Evolutionary conservation across 2,113 vertebrate genomes (phyloP), one percentile per base, ranked within the genome.

Genomic region (Catharus minimus): DNA sequence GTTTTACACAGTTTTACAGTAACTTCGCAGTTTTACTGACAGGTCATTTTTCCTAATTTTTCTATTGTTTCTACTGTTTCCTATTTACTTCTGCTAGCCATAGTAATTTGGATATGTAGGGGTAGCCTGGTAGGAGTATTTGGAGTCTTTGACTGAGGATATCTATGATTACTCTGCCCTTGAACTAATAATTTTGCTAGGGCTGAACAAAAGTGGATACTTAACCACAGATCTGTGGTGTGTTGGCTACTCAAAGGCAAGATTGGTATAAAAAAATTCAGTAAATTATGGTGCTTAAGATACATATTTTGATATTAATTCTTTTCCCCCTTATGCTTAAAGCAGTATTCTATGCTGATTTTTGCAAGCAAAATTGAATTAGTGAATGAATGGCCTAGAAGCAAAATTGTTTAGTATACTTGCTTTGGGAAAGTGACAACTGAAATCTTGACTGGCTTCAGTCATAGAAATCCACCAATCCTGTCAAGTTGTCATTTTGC

Each of bases 391-490:
- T 72, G n/a, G 46, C 61, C 53, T 57, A 58, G 50, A 65, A 86
- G 55, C 21, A 43, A 60, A 78, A 68, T 47, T 88, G 68, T 86
- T 89, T 78, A 32, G 49, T 33, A 38, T 74, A 38, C 38, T 85
- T 88, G 64, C 60, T 81, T 56, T 64, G 28, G 36, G 27, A 82
- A 90, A 88, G 62, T 53, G 94, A 91, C 74, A 76, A n/a, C 38
- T 94, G 56, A 92, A 88, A 86, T 94, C 86, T 84, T 88, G 93
- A 88, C 71, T 93, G 90, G 58, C 53, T 94, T 74, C 46, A 92
- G 57, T 28, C 5, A 7, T 69, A 81, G 53, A 71, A 86, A 90
- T 94, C 69, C 50, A 81, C 69, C 62, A 76, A 24, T 69, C 22
- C 41, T 88, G 55, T 86, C 65, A 86, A 61, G 26, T 19, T 86